phyloP scores from a whole-genome alignment of 1,140 invertebrate genomes.

The Cydia pomonella region DNA sequence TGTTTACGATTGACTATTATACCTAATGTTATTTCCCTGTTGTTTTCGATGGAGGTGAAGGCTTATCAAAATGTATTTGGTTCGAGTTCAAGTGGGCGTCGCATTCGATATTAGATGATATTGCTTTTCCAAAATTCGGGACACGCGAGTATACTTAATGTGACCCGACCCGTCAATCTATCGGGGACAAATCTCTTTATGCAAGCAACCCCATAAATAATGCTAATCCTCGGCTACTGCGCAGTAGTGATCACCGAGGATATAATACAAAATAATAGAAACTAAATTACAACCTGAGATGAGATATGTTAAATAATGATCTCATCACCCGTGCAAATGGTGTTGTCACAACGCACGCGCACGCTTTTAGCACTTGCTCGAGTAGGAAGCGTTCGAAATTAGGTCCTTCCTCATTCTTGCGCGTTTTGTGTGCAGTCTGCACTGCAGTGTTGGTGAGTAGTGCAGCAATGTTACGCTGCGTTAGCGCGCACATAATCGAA shows the following conservation, averaged over 20 bases:
- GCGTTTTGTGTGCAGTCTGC: conserved; percentile 53
- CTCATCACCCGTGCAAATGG: conserved; percentile 7
- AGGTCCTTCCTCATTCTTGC: conserved; percentile 68
- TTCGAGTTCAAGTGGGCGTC: conserved; percentile 63
- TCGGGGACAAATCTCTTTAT: conserved; percentile 36
- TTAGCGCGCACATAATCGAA: conserved; percentile 48
- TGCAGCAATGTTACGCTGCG: conserved; percentile 49
- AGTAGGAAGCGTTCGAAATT: conserved; percentile 65
- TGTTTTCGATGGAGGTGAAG: conserved; percentile 30
- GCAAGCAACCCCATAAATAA: conserved; percentile 25
- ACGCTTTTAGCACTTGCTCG: neutral
- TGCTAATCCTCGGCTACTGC: conserved; percentile 8
- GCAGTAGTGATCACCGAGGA: conserved; percentile 11
- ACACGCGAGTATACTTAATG: conserved; percentile 47
- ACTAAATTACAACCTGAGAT: neutral
- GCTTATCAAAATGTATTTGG: conserved; percentile 69
- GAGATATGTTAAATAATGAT: neutral
- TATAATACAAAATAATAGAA: neutral
- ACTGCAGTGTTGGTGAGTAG: conserved; percentile 60
- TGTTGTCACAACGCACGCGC: conserved; percentile 5
- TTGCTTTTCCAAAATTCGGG: conserved; percentile 50
- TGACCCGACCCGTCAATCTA: conserved; percentile 36
- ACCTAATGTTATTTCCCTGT: conserved; percentile 26
- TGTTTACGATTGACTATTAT: conserved; percentile 23
- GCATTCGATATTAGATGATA: conserved; percentile 45